A percentile compares a stretch with the other conserved stretches of the same genome.
phyloP scores from a whole-genome alignment of 1,140 invertebrate species.

The Drosophila repletoides region DNA sequence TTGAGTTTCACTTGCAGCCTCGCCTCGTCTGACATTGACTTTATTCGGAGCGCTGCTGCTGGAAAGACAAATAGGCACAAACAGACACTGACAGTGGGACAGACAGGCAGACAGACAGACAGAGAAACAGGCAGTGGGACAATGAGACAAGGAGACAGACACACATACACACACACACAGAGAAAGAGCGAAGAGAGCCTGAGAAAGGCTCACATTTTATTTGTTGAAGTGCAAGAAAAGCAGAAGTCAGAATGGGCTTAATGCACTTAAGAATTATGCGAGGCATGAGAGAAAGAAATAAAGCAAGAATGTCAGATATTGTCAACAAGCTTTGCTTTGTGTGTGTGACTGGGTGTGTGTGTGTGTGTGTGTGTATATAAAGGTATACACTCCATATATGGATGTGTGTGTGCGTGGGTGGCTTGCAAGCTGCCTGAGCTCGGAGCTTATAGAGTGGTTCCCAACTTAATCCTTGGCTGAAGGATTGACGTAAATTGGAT shows the following conservation, averaged over 20 bases:
- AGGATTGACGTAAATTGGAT: constrained; percentile 8
- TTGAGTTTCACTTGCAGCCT: constrained; percentile 63
- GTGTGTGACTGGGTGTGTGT: too few relatives aligned
- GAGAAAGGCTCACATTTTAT: constrained; percentile 48
- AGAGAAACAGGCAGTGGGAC: too few relatives aligned
- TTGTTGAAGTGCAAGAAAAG: constrained; percentile 52
- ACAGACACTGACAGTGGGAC: constrained; percentile 17
- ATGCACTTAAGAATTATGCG: constrained; percentile 62
- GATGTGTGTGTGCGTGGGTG: neutral
- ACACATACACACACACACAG: too few relatives aligned
- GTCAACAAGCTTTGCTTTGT: neutral
- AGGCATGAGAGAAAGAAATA: constrained; percentile 41
- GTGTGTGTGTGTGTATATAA: neutral
- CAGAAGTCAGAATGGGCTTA: constrained; percentile 47
- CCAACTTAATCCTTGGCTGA: neutral
- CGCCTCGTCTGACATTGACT: constrained; percentile 72
- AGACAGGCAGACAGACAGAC: constrained; percentile 10
- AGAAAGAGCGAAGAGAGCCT: constrained; percentile 9
- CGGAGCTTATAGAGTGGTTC: neutral
- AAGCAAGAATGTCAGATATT: constrained; percentile 18
- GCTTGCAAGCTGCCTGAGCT: neutral
- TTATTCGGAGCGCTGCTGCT: constrained; percentile 50
- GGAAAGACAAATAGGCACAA: constrained; percentile 53
- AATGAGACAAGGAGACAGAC: constrained; percentile 15
- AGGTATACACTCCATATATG: neutral